Conservation (phyloP, 2,888 invertebrate species). For the Nowickia ferox region DNA sequence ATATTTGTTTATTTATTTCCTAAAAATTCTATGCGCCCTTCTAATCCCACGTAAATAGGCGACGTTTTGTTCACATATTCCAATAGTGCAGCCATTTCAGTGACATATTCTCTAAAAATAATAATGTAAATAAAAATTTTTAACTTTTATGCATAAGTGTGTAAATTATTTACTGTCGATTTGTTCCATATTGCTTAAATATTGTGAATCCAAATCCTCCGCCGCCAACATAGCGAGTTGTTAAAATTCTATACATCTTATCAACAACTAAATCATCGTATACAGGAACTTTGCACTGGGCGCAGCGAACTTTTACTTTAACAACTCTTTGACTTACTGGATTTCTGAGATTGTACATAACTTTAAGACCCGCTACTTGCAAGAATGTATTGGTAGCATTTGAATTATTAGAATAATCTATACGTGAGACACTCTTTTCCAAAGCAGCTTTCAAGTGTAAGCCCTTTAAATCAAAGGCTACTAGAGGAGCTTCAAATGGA, state of each 20-base stretch:
- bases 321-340: constrained; percentile 85
- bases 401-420: constrained; percentile 25
- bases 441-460: constrained; percentile 54
- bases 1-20: constrained; percentile 7
- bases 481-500: constrained; percentile 54
- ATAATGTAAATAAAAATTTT: background rate
- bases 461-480: constrained; percentile 58
- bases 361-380: constrained; percentile 84
- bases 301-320: constrained; percentile 85
- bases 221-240: constrained; percentile 85
- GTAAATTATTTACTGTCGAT: constrained; percentile 71
- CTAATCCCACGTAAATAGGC: constrained; percentile 61
- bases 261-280: constrained; percentile 85
- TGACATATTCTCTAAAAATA: constrained; percentile 56
- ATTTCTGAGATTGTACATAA: constrained; percentile 84
- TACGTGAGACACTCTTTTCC: constrained; percentile 55
- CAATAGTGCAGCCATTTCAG: constrained; percentile 55
- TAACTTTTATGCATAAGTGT: background rate
- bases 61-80: constrained; percentile 56
- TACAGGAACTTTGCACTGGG: constrained; percentile 85
- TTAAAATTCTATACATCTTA: constrained; percentile 85
- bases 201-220: constrained; percentile 88
- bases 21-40: constrained; percentile 48
- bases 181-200: constrained; percentile 77
- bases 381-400: constrained; percentile 74